Conservation (phyloP, 2,113 vertebrate species). For the Casuarius casuarius region DNA sequence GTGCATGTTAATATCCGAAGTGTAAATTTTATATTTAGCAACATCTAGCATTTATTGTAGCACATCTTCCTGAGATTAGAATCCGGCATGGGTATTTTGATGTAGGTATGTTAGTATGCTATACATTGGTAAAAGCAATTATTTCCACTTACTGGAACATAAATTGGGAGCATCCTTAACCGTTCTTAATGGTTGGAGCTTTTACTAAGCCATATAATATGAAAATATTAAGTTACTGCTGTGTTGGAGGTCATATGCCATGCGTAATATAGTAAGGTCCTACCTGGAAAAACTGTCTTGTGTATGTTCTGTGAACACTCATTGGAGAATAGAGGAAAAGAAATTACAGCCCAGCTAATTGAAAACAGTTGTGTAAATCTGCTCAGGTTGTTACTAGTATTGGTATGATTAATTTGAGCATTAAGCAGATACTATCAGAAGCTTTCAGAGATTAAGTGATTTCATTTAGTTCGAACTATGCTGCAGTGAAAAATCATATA, state of each 20-base stretch:
- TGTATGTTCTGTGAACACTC: not conserved
- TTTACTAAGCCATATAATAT: too few relatives aligned
- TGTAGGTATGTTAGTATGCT: too few relatives aligned
- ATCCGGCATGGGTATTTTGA: not conserved
- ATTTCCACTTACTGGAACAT: not conserved
- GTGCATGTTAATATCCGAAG: too few relatives aligned
- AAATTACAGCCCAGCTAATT: not conserved
- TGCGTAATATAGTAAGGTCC: not conserved
- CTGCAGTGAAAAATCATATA: not conserved
- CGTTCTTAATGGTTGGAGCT: not conserved
- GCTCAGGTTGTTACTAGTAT: not conserved
- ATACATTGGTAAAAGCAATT: too few relatives aligned
- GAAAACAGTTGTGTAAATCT: not conserved
- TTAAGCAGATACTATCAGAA: not conserved
- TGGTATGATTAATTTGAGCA: not conserved
- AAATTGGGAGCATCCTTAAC: not conserved
- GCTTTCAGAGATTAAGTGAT: not conserved
- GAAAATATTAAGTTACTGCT: not conserved
- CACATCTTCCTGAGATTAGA: not conserved
- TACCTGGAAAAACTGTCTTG: not conserved
- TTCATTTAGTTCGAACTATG: not conserved
- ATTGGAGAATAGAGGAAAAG: not conserved
- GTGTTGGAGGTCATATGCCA: not conserved
- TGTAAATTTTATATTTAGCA: too few relatives aligned
- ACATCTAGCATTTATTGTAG: too few relatives aligned